phyloP scores from a whole-genome alignment of 2,797 vertebrate genomes.

The Sebastes kiyomatsui region DNA sequence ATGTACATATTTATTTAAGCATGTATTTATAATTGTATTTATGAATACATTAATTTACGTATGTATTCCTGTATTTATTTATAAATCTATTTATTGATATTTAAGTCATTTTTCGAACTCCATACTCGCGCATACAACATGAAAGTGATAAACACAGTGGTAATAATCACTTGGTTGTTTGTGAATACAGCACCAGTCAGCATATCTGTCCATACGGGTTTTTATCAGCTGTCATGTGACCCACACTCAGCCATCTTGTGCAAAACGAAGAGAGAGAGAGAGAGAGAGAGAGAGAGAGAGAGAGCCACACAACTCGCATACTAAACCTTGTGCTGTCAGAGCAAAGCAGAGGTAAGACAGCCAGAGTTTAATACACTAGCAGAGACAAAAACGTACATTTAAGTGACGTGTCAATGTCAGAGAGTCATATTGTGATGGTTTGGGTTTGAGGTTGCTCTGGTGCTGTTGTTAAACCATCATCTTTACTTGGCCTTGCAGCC shows the following conservation, averaged over 20 bases:
- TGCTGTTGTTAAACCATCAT: conserved; percentile 66
- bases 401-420: conserved; percentile 29
- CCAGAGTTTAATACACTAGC: conserved; percentile 64
- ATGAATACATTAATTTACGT: background rate
- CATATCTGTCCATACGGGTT: conserved; percentile 71
- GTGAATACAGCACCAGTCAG: conserved; percentile 55
- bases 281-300: conserved; percentile 11
- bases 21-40: background rate
- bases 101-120: background rate
- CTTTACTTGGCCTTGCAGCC: conserved; percentile 77
- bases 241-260: conserved; percentile 86
- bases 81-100: background rate
- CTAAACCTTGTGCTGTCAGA: conserved; percentile 86
- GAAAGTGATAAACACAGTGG: background rate
- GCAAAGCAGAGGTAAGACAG: conserved; percentile 88
- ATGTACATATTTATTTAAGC: too few species aligned
- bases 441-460: background rate
- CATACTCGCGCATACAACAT: background rate
- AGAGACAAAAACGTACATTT: conserved; percentile 23
- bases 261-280: conserved; percentile 81
- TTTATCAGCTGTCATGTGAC: conserved; percentile 83
- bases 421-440: conserved; percentile 11
- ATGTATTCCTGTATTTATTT: background rate
- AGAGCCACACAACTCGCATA: conserved; percentile 79
- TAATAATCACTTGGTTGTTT: background rate